Evolutionary conservation across 2,113 vertebrate species (phyloP).

Genomic region (Paraplagusia blochii): DNA sequence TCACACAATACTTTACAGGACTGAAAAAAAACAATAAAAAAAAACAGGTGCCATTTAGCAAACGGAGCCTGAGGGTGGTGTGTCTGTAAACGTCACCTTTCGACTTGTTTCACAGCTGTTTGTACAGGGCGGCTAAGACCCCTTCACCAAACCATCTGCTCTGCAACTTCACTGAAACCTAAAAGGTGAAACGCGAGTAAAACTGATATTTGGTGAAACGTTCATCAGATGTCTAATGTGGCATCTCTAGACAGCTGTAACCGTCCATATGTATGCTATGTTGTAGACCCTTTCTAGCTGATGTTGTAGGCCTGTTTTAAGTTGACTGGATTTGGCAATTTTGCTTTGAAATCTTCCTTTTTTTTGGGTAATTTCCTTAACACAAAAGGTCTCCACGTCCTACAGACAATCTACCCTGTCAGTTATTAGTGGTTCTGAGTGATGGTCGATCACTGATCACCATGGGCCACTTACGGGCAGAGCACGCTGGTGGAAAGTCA

Average conservation of each 20-base stretch:
- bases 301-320: too few relatives aligned
- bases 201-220: too few relatives aligned
- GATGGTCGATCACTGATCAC: constrained; percentile 24
- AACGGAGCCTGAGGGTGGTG: constrained; percentile 12
- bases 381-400: background rate
- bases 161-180: constrained; percentile 16
- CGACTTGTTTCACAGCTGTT: constrained; percentile 46
- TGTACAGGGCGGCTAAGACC: constrained; percentile 15
- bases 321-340: too few relatives aligned
- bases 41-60: constrained; percentile 36
- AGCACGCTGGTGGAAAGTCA: constrained; percentile 19
- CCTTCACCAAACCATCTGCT: constrained; percentile 40
- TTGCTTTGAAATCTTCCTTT: too few relatives aligned
- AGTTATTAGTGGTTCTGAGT: background rate
- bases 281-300: too few relatives aligned
- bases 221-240: too few relatives aligned
- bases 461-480: background rate
- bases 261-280: too few relatives aligned
- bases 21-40: background rate
- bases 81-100: constrained; percentile 34
- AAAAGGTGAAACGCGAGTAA: constrained; percentile 24
- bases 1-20: background rate
- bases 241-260: too few relatives aligned
- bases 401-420: background rate
- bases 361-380: too few relatives aligned